Evolutionary conservation across 2,113 vertebrate species (phyloP).

Genomic region (Anhinga anhinga): DNA sequence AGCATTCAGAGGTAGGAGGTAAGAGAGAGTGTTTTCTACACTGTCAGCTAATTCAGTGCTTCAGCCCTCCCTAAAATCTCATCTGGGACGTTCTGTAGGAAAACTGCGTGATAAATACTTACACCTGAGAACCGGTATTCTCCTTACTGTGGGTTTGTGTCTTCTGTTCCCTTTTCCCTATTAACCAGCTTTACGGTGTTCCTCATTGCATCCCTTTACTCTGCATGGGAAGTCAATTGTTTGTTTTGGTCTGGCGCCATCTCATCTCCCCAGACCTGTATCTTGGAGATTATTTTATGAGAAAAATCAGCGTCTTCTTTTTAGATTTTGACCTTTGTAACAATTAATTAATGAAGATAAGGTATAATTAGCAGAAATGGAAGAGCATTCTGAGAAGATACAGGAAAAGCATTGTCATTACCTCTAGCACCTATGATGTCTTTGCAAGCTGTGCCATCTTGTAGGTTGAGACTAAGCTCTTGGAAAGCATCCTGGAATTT

Average conservation of each 20-base stretch:
- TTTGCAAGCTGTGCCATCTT: neutral
- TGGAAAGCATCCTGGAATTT: neutral
- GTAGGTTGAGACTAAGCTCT: neutral
- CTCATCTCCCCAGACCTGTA: neutral
- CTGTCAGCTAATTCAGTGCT: neutral
- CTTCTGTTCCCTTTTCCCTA: neutral
- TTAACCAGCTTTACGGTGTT: neutral
- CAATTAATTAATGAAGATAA: neutral
- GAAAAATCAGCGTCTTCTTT: neutral
- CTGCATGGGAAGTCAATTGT: neutral
- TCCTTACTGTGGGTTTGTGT: fast-evolving
- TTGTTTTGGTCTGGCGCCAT: neutral
- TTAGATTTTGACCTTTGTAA: neutral
- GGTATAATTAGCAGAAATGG: neutral
- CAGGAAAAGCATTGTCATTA: neutral
- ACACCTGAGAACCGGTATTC: neutral
- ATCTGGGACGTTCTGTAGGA: neutral
- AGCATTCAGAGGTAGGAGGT: neutral
- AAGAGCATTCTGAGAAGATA: neutral
- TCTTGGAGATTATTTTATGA: neutral
- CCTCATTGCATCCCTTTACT: neutral
- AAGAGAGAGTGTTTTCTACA: neutral
- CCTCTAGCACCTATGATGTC: neutral
- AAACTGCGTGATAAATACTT: neutral
- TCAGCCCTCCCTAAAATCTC: neutral